phyloP scores from a whole-genome alignment of 2,888 invertebrate genomes.

The Tillus elongatus region DNA sequence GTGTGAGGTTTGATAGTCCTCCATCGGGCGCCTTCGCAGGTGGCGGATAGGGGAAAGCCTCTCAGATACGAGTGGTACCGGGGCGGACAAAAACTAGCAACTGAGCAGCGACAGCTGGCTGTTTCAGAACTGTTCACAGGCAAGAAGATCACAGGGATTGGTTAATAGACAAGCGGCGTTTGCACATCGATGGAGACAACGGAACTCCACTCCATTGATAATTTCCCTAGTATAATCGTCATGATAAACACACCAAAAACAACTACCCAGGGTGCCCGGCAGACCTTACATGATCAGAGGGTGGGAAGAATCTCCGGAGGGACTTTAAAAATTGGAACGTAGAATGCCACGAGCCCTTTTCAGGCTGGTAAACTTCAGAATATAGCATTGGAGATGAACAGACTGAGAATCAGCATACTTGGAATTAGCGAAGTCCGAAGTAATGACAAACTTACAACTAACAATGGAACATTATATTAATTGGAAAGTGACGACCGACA shows the following conservation, averaged over 20 bases:
- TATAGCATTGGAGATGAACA: neutral
- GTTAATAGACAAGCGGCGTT: neutral
- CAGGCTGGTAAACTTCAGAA: neutral
- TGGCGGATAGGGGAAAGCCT: constrained; percentile 4
- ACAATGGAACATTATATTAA: neutral
- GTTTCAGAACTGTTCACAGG: constrained; percentile 2
- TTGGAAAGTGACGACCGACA: constrained; percentile 4
- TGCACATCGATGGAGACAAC: constrained; percentile 2
- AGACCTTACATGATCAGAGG: constrained; percentile 1
- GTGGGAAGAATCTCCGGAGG: constrained; percentile 2
- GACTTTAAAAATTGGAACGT: constrained; percentile 3
- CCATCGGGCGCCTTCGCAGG: constrained; percentile 4
- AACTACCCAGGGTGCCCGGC: neutral
- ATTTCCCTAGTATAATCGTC: constrained; percentile 3
- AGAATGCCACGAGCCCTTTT: neutral
- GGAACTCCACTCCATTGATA: neutral
- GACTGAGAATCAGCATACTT: constrained; percentile 1
- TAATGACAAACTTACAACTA: no score
- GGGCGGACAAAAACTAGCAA: constrained; percentile 2
- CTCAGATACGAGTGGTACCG: constrained; percentile 4
- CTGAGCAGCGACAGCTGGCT: constrained; percentile 4
- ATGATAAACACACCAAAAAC: neutral
- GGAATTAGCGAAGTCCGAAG: constrained; percentile 2
- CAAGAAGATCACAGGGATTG: neutral
- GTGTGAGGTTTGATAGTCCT: no score